Evolutionary conservation across 2,113 vertebrate genomes (phyloP).

Genomic region (Rhynchopsitta pachyrhyncha): DNA sequence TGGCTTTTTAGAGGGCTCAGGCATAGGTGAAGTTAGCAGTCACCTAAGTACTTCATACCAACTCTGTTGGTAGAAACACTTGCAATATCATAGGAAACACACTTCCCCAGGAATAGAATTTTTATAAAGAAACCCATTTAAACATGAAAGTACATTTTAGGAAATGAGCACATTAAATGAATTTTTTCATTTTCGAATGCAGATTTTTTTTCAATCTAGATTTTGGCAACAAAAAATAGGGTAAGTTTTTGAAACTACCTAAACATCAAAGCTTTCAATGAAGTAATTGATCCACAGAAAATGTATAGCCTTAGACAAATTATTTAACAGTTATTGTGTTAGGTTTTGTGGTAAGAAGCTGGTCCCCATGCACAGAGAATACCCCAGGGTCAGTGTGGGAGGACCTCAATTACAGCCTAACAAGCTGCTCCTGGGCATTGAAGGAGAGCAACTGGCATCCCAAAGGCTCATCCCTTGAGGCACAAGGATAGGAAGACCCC

Average conservation of each 20-base stretch:
- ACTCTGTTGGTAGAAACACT: neutral
- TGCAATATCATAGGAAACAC: neutral
- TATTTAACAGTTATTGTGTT: neutral
- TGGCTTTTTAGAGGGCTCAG: neutral
- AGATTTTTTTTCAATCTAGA: neutral
- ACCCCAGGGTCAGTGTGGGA: too few species aligned
- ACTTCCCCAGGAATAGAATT: neutral
- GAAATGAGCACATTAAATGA: neutral
- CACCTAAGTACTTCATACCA: neutral
- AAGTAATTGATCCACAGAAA: neutral
- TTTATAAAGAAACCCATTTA: neutral
- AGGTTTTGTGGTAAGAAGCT: neutral
- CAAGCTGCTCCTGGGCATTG: accelerated
- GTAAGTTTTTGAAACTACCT: neutral
- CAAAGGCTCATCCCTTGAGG: neutral
- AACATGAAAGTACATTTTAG: neutral
- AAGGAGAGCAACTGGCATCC: neutral
- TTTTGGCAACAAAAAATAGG: neutral
- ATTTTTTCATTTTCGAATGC: neutral
- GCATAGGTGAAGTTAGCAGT: neutral
- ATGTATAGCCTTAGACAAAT: neutral
- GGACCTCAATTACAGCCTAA: accelerated
- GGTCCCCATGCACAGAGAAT: neutral
- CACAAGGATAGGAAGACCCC: accelerated
- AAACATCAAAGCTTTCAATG: neutral